Base-by-base conservation (phyloP, 1,140 invertebrate genomes). In the Lamellibrachia luymesi region DNA sequence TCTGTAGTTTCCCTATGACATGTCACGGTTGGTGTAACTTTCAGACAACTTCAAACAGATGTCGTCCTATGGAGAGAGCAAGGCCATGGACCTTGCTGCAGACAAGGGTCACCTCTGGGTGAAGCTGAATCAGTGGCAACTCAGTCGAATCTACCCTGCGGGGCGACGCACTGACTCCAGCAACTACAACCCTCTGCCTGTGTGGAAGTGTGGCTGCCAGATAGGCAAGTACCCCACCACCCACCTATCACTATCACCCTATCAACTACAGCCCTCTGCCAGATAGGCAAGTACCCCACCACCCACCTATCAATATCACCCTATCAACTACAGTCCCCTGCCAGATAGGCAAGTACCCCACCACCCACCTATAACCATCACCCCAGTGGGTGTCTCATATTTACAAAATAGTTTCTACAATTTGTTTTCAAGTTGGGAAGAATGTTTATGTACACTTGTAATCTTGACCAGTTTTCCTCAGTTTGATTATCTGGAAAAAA, bases 161-260 rank as follows among this genome's bases (percentile, higher is more conserved):
- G 97, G 96, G 4, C 96, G 94, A 17, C 94, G 97, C 92, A 96
- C 96, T 27, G 95, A 95, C 92, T 97, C 97, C 5, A 97, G 96
- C 90, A 97, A 97, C 94, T 97, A 96, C 93, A 96, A 97, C 93
- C 97, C 97, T 22, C 94, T 97, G 50, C 95, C 95, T 4, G 96
- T 96, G 93, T 97, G 97, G 97, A 97, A 96, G 93, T 95, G 95
- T 80, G 97, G 97, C 90, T 97, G 96, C 93, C 97, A 97, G 94
- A 95, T 97, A 56, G 93, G 93, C 92, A 96, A 94, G 96, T 93
- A 38, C 89, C 89, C 92, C 38, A 80, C 7, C 27, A 7, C 89
- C 56, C 38, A 38, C 17, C 90, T 51, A 13, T 51, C 50, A 17
- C 4, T 13, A 25, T 27, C 90, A 95, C 93, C 97, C 97, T 4